Evolutionary conservation across 92 coral and sea anemone species (phyloP).

Genomic region (Parazoanthus swiftii): DNA sequence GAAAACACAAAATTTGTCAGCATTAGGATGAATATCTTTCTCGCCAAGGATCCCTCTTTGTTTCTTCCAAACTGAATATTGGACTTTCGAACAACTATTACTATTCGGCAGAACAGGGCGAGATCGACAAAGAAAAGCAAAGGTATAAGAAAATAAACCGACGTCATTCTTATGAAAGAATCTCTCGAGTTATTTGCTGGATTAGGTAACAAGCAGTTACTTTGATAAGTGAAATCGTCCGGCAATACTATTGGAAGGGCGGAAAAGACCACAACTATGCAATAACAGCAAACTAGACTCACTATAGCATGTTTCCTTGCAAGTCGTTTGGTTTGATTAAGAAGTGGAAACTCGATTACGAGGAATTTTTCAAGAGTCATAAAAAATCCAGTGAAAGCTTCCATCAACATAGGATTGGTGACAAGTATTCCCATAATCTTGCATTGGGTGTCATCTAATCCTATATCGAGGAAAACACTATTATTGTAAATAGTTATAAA

Average conservation of each 20-base stretch:
- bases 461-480: background rate
- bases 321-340: background rate
- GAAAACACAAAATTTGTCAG: conserved; percentile 16
- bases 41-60: conserved; percentile 7
- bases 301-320: background rate
- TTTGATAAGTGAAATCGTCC: background rate
- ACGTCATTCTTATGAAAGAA: background rate
- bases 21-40: conserved; percentile 8
- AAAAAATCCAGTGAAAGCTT: background rate
- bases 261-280: background rate
- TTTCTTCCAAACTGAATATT: background rate
- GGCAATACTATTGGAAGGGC: background rate
- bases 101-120: background rate
- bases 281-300: background rate
- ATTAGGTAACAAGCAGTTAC: background rate
- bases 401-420: background rate
- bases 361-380: conserved; percentile 11
- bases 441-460: background rate
- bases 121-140: background rate
- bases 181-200: background rate
- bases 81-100: background rate
- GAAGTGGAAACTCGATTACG: background rate
- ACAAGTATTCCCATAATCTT: background rate
- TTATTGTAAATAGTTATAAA: background rate
- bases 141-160: background rate